Evolutionary conservation across 2,888 invertebrate species (phyloP), one percentile per base, ranked within the genome.

Genomic region (Pterostichus madidus): DNA sequence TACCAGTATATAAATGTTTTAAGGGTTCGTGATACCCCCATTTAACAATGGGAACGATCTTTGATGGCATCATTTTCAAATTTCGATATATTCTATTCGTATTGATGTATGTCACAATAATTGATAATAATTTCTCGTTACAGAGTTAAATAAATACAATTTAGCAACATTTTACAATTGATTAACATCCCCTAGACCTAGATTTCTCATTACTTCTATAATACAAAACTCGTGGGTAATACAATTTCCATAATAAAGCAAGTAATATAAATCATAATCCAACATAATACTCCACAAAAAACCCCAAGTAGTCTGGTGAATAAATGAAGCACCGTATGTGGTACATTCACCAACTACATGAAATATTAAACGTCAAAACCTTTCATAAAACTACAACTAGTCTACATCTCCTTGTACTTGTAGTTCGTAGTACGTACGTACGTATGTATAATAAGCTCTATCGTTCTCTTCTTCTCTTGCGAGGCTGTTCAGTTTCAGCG

Each of bases 361-460:
- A 49, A 49, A 49, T 49, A 49, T 49, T 49, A 49, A 11, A 49
- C 49, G 49, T n/a, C 49, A 0, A n/a, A 49, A 49, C 49, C 49
- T 49, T n/a, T 49, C n/a, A n/a, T n/a, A n/a, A n/a, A n/a, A n/a
- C 11, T 5, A 49, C 49, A 5, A 49, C n/a, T 49, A 49, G 7
- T 39, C 39, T 8, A 5, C 39, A 6, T 39, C 39, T 8, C 6
- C 39, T 39, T 7, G 39, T 39, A 39, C 39, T 39, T 35, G 35
- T 6, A 35, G 35, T 35, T 35, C 35, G 6, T 35, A 6, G n/a
- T n/a, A 24, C 24, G 24, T 24, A 24, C 24, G 5, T 46, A 49
- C 49, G 49, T 49, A n/a, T 49, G 49, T 49, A 49, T 35, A 64
- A 64, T 31, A 64, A 64, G 64, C 64, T 64, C n/a, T 35, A 64